Conservation (phyloP, 1,140 invertebrate genomes). For the Calycopis cecrops region DNA sequence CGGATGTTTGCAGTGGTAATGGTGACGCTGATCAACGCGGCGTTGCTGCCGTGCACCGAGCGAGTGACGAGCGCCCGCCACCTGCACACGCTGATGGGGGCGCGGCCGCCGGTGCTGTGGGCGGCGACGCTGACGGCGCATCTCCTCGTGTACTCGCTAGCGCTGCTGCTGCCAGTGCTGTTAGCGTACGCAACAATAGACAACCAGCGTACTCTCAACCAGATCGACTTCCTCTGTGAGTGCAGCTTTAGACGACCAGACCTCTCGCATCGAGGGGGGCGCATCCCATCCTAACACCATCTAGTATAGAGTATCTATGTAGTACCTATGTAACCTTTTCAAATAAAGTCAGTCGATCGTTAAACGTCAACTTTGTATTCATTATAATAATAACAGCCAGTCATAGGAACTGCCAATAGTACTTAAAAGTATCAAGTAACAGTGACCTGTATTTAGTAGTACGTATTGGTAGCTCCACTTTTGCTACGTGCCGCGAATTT, state of each 20-base stretch:
- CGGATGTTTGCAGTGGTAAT: conserved; percentile 36
- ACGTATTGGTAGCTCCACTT: too few relatives aligned
- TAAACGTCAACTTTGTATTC: too few relatives aligned
- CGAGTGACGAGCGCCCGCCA: conserved; percentile 37
- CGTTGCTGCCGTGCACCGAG: conserved; percentile 38
- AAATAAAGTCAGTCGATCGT: too few relatives aligned
- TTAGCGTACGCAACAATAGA: conserved; percentile 26
- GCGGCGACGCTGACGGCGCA: conserved; percentile 33
- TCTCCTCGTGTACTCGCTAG: conserved; percentile 16
- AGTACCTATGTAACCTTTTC: too few relatives aligned
- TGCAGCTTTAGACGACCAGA: neutral
- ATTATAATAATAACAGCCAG: too few relatives aligned
- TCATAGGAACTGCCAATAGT: too few relatives aligned
- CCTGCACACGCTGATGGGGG: conserved; percentile 47
- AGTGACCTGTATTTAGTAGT: too few relatives aligned
- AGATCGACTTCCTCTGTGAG: conserved; percentile 36
- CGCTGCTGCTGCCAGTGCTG: conserved; percentile 29
- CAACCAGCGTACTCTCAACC: conserved; percentile 32
- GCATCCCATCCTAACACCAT: too few relatives aligned
- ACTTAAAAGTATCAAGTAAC: too few relatives aligned
- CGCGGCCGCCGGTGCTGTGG: conserved; percentile 41
- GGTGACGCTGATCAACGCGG: conserved; percentile 29
- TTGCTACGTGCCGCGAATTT: too few relatives aligned
- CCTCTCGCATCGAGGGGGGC: too few relatives aligned
- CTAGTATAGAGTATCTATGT: too few relatives aligned